phyloP scores from a whole-genome alignment of 2,888 invertebrate genomes.

The Hartigia nigra region DNA sequence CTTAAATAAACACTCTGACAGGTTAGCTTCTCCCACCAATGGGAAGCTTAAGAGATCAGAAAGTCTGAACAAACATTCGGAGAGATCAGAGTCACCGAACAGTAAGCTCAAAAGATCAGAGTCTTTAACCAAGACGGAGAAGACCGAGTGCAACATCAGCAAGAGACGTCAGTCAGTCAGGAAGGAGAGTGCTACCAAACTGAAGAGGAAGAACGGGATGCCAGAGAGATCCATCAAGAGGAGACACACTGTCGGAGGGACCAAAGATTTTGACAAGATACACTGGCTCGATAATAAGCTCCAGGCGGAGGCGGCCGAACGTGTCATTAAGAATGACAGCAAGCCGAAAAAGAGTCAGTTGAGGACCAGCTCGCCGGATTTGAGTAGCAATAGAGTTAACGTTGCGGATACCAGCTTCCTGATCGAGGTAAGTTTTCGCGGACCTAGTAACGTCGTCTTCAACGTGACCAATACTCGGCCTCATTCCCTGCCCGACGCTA shows the following conservation, averaged over 20 bases:
- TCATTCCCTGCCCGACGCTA: constrained; percentile 69
- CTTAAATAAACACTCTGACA: constrained; percentile 69
- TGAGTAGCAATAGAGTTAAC: constrained; percentile 65
- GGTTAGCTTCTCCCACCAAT: constrained; percentile 48
- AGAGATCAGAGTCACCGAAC: constrained; percentile 60
- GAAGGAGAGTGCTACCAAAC: constrained; percentile 71
- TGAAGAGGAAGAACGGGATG: constrained; percentile 82
- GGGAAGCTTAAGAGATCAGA: constrained; percentile 61
- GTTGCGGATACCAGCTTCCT: constrained; percentile 63
- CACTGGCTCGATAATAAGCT: constrained; percentile 70
- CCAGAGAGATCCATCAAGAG: constrained; percentile 87
- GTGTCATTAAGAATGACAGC: constrained; percentile 66
- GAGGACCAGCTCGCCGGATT: constrained; percentile 73
- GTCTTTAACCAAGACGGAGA: constrained; percentile 78
- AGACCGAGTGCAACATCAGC: constrained; percentile 83
- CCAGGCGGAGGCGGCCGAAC: constrained; percentile 65
- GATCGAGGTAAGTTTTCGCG: constrained; percentile 69
- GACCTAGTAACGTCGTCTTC: constrained; percentile 68
- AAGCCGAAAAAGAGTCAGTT: constrained; percentile 70
- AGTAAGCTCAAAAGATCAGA: constrained; percentile 71
- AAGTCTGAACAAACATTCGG: constrained; percentile 62
- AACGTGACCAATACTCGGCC: constrained; percentile 68
- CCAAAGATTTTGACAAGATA: constrained; percentile 84
- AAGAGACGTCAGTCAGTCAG: constrained; percentile 71
- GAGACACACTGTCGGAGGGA: constrained; percentile 92